phyloP scores from a whole-genome alignment of 2,113 vertebrate genomes.

The Rutilus rutilus region DNA sequence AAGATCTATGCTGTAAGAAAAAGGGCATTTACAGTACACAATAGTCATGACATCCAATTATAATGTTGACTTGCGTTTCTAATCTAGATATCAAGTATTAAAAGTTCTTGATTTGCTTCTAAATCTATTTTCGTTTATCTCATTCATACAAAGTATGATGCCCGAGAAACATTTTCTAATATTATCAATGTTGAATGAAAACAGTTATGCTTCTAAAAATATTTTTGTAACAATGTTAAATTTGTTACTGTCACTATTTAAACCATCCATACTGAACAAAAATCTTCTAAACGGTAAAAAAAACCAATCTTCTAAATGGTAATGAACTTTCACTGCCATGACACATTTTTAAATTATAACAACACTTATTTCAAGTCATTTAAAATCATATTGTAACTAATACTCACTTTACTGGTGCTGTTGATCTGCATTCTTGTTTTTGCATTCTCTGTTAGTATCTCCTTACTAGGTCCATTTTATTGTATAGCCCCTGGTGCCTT shows the following conservation, averaged over 20 bases:
- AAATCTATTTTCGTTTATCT: neutral
- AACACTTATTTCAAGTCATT: neutral
- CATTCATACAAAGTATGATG: neutral
- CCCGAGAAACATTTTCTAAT: too few species aligned
- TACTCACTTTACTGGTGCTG: neutral
- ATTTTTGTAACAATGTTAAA: neutral
- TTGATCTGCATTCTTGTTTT: neutral
- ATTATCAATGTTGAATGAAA: too few species aligned
- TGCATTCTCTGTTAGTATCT: neutral
- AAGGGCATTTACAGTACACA: neutral
- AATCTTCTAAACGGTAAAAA: too few species aligned
- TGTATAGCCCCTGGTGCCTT: neutral
- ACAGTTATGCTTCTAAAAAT: too few species aligned
- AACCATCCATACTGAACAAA: neutral
- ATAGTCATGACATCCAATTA: neutral
- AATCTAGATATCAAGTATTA: neutral
- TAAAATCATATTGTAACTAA: neutral
- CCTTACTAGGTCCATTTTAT: neutral
- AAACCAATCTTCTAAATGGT: too few species aligned
- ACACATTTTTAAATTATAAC: neutral
- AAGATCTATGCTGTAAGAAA: constrained; percentile 39
- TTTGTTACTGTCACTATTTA: neutral
- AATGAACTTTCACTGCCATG: neutral
- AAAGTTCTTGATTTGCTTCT: neutral
- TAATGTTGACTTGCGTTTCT: neutral